A percentile compares a stretch with the other conserved stretches of the same genome.
phyloP scores from a whole-genome alignment of 1,140 invertebrate species.

The Pogonognathellus flavescens region DNA sequence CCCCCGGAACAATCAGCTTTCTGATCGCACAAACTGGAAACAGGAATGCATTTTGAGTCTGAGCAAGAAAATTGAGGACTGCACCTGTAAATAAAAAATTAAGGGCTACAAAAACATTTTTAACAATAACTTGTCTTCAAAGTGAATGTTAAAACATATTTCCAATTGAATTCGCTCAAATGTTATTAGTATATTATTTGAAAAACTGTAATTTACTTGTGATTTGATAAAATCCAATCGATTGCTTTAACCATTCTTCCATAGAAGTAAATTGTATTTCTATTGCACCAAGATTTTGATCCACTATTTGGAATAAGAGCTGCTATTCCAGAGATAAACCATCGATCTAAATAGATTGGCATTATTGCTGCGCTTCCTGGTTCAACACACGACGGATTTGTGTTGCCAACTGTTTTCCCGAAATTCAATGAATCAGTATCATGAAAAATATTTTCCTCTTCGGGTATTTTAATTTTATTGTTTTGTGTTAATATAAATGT shows the following conservation, averaged over 20 bases:
- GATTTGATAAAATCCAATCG: slow-evolving; percentile 44
- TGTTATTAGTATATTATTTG: too few species aligned
- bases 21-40: slow-evolving; percentile 46
- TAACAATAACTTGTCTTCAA: too few species aligned
- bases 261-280: slow-evolving; percentile 29
- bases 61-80: slow-evolving; percentile 36
- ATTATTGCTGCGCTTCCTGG: not conserved
- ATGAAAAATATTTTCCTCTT: not conserved
- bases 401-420: not conserved
- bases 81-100: slow-evolving; percentile 4
- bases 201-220: slow-evolving; percentile 3
- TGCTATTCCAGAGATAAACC: slow-evolving; percentile 34
- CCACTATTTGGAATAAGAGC: not conserved
- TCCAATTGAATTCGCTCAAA: too few species aligned
- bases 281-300: slow-evolving; percentile 14
- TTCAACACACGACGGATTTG: not conserved
- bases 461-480: not conserved
- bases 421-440: not conserved
- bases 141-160: too few species aligned
- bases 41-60: slow-evolving; percentile 3
- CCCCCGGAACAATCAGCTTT: slow-evolving; percentile 9
- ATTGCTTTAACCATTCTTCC: slow-evolving; percentile 8
- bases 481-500: not conserved
- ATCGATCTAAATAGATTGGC: not conserved
- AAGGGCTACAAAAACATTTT: too few species aligned